Evolutionary conservation across 1,140 invertebrate species (phyloP), one percentile per base, ranked within the genome.

Genomic region (Mercenaria mercenaria): DNA sequence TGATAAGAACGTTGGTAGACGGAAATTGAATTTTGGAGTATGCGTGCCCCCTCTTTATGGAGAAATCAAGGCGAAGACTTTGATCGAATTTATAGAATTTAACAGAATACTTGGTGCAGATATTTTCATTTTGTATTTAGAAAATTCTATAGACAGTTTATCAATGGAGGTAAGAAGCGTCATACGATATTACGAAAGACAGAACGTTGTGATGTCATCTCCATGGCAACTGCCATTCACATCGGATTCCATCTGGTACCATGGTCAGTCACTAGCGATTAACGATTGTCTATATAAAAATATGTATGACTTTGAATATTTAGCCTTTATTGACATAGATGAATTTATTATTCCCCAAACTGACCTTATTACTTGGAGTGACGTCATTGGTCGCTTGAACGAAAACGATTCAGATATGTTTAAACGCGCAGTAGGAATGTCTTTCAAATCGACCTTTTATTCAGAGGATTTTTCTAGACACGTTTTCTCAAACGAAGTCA

Each of bases 21-120:
- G 82, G 34, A 15, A 56, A 67, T 64, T 69, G 34, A 96, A 96
- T 84, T 97, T 99, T 26, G 98, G 97, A 4, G 81, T 94, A 10
- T 94, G 94, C 76, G 89, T 94, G 37, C 93, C 94, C 6, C 93
- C 93, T 23, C 43, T 94, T 23, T 93, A 91, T 81, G 93, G 93
- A 4, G 18, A 89, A 23, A 84, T 91, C n/a, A 59, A 82, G 29
- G 50, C 88, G 18, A 90, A 76, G 18, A 77, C 87, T 29, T 83
- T 94, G 15, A 80, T 94, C 37, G 91, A 93, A 64, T 94, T 94
- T 76, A 89, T 94, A 39, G 94, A 94, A 84, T 56, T 94, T 4
- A 91, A 64, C 50, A 50, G 84, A 77, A 59, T 94, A 23, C 82
- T 94, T 34, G 94, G 94, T 34, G 93, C 90, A 15, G 56, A 90